Base-by-base conservation (phyloP, 2,113 vertebrate genomes). In the Prionailurus bengalensis region DNA sequence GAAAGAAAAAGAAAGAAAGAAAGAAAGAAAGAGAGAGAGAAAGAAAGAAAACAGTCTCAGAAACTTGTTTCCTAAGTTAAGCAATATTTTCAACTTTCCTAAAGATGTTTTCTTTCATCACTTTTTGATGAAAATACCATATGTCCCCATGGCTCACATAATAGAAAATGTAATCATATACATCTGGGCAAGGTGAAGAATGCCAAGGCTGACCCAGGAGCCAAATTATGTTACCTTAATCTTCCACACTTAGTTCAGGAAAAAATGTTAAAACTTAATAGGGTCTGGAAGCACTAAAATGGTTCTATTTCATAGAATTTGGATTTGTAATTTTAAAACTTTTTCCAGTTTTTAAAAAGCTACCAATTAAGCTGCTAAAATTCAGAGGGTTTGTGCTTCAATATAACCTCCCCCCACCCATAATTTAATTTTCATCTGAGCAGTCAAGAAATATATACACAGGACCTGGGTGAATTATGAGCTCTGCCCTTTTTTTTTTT, bases 31-130 rank as follows among this genome's bases (percentile, higher is more conserved):
- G 53, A 53, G 1, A 15, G 5, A 53, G 0, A 16, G 4, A 55
- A 1, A 17, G 45, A 61, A 61, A 61, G 19, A 61, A 61, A 89
- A 74, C 55, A 93, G 48, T 94, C 94, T 92, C 73, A 97, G 82
- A 91, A 95, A 48, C 89, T 93, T 71, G 74, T 93, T 95, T 95
- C 85, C 58, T 89, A 80, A 97, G 79, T 95, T 96, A 96, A 42
- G 90, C 86, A 93, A 84, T 97, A 96, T 96, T 97, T 98, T 97
- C 94, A 97, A 82, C 90, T 87, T 92, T 92, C 33, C 73, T 96
- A 97, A 98, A 93, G 92, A 97, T 96, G 74, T 96, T 97, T 97
- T 84, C 95, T 97, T 97, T 97, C 91, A 95, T 95, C 74, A 33
- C 91, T 74, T 83, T 91, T 94, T 97, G 94, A 96, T 97, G 93